These are phyloP conservation scores for Philhelius pedissequus DNA, from an alignment of 2,888 invertebrate genomes.

Conservation along the genomic window DNA sequence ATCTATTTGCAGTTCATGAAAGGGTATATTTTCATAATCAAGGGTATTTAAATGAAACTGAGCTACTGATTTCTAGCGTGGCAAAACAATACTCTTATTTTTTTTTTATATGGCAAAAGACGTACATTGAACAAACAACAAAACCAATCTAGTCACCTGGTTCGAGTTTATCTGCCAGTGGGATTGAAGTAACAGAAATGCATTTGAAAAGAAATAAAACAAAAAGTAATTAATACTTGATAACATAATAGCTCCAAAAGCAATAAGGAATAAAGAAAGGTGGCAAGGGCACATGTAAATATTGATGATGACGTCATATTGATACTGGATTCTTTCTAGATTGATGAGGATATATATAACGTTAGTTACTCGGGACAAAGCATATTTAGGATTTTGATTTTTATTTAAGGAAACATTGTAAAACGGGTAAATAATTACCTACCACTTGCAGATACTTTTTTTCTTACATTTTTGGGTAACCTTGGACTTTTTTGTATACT, in stretches of 20 bases:
- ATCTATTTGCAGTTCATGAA: slow-evolving; percentile 24
- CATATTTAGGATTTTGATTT: no score
- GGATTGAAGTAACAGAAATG: slow-evolving; percentile 13
- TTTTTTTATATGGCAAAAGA: slow-evolving; percentile 23
- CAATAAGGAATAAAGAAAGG: background rate
- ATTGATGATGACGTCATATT: no score
- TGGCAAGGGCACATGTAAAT: no score
- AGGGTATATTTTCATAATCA: slow-evolving; percentile 14
- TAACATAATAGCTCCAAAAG: background rate
- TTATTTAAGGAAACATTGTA: no score
- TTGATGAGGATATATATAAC: no score
- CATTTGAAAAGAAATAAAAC: slow-evolving; percentile 22
- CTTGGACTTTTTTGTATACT: no score
- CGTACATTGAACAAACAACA: slow-evolving; percentile 39
- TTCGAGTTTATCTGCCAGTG: slow-evolving; percentile 61
- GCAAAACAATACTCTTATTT: slow-evolving; percentile 1
- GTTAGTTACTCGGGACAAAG: no score
- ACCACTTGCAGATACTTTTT: no score
- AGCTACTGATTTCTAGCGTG: slow-evolving; percentile 48
- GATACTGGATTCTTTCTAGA: no score
- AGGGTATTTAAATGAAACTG: slow-evolving; percentile 37
- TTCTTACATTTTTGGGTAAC: no score
- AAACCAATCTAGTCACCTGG: slow-evolving; percentile 59
- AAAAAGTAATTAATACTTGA: slow-evolving; percentile 5
- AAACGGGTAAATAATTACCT: no score